Conservation (phyloP, 2,888 invertebrate species). For the Drosophila bunnanda region DNA sequence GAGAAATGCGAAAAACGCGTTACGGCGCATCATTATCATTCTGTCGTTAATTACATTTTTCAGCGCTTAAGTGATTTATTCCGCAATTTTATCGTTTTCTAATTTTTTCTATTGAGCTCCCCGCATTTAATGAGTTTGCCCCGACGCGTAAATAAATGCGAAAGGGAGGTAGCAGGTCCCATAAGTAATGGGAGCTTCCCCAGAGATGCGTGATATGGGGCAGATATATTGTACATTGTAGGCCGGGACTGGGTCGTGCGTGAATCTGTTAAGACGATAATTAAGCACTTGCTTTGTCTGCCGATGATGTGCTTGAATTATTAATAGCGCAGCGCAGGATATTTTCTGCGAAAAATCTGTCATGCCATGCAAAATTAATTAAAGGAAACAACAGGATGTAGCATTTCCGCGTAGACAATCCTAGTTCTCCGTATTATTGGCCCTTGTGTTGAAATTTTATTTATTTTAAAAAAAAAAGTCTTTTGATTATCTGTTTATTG, state of each 20-base stretch:
- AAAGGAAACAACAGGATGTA: slow-evolving; percentile 1
- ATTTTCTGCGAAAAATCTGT: slow-evolving; percentile 20
- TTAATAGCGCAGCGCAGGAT: slow-evolving; percentile 24
- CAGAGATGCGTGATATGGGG: slow-evolving; percentile 33
- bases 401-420: slow-evolving; percentile 1
- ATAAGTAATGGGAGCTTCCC: slow-evolving; percentile 57
- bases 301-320: slow-evolving; percentile 49
- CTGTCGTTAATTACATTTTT: slow-evolving; percentile 81
- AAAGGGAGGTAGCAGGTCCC: slow-evolving; percentile 51
- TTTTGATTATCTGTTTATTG: slow-evolving; percentile 50
- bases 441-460: background rate
- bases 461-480: slow-evolving; percentile 16
- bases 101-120: slow-evolving; percentile 66
- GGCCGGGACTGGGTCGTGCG: slow-evolving; percentile 1
- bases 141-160: slow-evolving; percentile 58
- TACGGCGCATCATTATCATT: slow-evolving; percentile 77
- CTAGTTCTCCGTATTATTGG: background rate
- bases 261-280: slow-evolving; percentile 51
- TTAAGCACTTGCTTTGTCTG: slow-evolving; percentile 59
- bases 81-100: slow-evolving; percentile 79
- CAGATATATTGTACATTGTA: slow-evolving; percentile 1
- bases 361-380: slow-evolving; percentile 12
- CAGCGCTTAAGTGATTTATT: slow-evolving; percentile 73
- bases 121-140: slow-evolving; percentile 65
- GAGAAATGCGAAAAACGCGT: slow-evolving; percentile 53